Percentiles rank a stretch among this genome's conserved stretches.
Evolutionary conservation across 2,888 invertebrate genomes (phyloP).

Genomic region (Marronus borbonicus): DNA sequence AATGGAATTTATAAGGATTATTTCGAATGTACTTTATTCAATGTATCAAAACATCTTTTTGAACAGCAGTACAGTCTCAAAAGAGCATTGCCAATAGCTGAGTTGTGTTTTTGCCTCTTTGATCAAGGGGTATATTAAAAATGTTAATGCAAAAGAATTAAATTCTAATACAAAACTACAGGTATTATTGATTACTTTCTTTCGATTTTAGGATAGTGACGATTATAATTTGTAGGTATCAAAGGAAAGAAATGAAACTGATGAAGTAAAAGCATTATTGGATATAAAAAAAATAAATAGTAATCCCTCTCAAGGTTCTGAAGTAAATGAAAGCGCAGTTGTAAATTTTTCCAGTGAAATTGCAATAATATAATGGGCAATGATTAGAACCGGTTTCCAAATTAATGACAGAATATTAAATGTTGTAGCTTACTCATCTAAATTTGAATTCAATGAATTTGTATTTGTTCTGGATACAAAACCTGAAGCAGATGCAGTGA

Average conservation of each 20-base stretch:
- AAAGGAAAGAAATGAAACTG: not conserved
- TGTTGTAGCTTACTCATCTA: constrained; percentile 8
- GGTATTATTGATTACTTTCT: not conserved
- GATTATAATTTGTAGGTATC: not conserved
- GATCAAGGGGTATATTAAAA: not conserved
- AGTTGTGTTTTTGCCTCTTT: not conserved
- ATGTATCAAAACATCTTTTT: constrained; percentile 23
- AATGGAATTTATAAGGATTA: not conserved
- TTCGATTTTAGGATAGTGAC: not conserved
- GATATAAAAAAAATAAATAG: not conserved
- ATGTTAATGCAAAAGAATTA: not conserved
- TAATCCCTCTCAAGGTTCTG: not conserved
- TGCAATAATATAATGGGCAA: constrained; percentile 15
- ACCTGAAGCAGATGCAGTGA: constrained; percentile 1
- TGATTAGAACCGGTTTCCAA: constrained; percentile 6
- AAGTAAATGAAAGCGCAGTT: constrained; percentile 2
- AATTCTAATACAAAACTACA: not conserved
- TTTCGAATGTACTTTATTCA: not conserved
- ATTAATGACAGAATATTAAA: constrained; percentile 17
- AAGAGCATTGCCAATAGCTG: constrained; percentile 6
- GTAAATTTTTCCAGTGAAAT: not conserved
- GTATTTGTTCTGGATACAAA: constrained; percentile 14
- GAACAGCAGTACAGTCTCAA: not conserved
- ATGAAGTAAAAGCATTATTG: not conserved
- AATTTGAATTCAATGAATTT: constrained; percentile 24